Conservation (phyloP, 2,797 vertebrate species). For the Masticophis lateralis region DNA sequence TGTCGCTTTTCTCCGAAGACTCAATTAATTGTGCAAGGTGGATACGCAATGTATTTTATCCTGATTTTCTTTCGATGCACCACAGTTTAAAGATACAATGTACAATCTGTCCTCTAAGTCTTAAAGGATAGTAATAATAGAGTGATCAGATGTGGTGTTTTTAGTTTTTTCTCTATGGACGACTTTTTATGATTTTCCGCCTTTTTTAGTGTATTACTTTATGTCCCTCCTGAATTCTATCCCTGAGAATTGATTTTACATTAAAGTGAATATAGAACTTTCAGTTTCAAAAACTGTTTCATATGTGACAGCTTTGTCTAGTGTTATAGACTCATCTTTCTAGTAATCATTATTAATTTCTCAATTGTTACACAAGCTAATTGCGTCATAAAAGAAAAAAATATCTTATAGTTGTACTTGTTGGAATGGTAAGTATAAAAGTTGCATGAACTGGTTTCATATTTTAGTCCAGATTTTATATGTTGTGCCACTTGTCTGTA, state of each 20-base stretch:
- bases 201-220: conserved; percentile 11
- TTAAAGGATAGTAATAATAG: conserved; percentile 4
- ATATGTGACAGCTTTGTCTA: conserved; percentile 2
- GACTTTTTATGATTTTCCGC: not conserved
- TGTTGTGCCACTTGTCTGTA: not conserved
- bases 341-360: conserved; percentile 9
- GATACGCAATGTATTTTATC: not conserved
- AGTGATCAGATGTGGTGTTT: not conserved
- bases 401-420: not conserved
- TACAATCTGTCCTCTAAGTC: conserved; percentile 11
- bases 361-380: conserved; percentile 2
- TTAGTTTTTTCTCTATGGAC: conserved; percentile 9
- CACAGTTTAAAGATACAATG: conserved; percentile 22
- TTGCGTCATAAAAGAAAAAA: not conserved
- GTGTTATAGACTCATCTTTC: conserved; percentile 3
- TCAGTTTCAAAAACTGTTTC: conserved; percentile 8
- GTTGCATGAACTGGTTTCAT: not conserved
- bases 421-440: not conserved
- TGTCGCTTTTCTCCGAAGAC: too few species aligned
- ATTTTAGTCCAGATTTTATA: not conserved
- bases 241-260: conserved; percentile 6
- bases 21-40: not conserved
- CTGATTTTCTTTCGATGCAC: conserved; percentile 35
- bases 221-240: not conserved
- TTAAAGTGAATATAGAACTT: conserved; percentile 1